These are phyloP conservation scores for Tachina grossa DNA, from an alignment of 2,888 invertebrate species.

Conservation along the genomic window DNA sequence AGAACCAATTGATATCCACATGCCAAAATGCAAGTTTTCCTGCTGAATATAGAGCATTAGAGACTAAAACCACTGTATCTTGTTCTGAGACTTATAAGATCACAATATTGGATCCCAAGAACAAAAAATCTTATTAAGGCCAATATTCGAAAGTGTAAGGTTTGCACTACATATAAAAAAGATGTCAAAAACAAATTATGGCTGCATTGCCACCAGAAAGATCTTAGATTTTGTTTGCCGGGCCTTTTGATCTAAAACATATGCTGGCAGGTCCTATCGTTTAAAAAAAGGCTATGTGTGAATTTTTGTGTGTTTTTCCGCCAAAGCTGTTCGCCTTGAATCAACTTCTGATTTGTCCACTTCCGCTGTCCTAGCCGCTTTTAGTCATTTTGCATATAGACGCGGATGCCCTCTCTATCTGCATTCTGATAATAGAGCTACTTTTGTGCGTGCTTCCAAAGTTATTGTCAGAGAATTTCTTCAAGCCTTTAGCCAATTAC, in stretches of 20 bases:
- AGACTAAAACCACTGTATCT: too few species aligned
- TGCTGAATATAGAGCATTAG: too few species aligned
- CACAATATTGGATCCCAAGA: too few species aligned
- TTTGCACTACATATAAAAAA: too few species aligned
- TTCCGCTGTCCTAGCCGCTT: not conserved
- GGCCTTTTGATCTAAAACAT: not conserved
- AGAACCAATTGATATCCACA: not conserved
- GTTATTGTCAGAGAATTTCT: not conserved
- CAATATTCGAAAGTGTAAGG: too few species aligned
- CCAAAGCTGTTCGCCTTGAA: too few species aligned
- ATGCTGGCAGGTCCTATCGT: not conserved
- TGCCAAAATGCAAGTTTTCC: too few species aligned
- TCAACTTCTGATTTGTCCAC: not conserved
- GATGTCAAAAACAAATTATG: too few species aligned
- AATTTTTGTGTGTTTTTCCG: not conserved
- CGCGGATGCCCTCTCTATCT: not conserved
- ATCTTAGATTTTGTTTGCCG: not conserved
- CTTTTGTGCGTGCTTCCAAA: not conserved
- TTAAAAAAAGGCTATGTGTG: not conserved
- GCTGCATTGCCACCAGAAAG: too few species aligned
- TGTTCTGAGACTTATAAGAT: too few species aligned
- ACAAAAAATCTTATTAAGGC: too few species aligned
- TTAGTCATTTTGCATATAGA: not conserved
- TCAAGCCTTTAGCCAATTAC: not conserved
- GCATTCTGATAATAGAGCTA: not conserved